Base-by-base conservation (phyloP, 2,113 vertebrate species). In the Ciconia stormi region DNA sequence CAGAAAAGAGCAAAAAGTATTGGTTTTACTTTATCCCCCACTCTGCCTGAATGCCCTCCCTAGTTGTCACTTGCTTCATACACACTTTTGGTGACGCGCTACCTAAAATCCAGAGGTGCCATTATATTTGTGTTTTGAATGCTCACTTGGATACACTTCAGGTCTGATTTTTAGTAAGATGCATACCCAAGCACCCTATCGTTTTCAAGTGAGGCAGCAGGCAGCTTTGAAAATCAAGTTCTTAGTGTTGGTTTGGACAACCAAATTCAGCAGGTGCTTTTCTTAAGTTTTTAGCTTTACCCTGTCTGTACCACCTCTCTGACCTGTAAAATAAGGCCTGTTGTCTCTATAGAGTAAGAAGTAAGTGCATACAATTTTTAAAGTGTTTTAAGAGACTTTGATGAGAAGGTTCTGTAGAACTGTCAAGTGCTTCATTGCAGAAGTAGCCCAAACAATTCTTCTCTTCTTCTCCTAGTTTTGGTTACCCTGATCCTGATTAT, bases 401-500 rank as follows among this genome's bases (percentile, higher is more conserved):
- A 58, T 50, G 29, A 47, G 40, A 69, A 77, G 21, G 10, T 67
- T 77, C 13, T 63, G 9, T 76, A 52, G 49, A 82, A 50, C 47
- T 93, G 56, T 10, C 11, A 69, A 36, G 22, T 65, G 34, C 27
- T 93, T 89, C 30, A 9, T 36, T 87, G 38, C 67, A 47, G 50
- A 93, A 89, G 61, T 50, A 77, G 8, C n/a, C 67, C 44, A 32
- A 95, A 84, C 17, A 72, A 71, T 63, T 89, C 2, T 95, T 88
- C 84, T 91, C 36, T 93, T 84, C 82, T 80, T 76, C n/a, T 97
- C 34, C n/a, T 93, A 98, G 98, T 0, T 98, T 83, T 86, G 98
- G 98, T 49, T 98, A 98, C 56, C 98, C 98, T 12, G 98, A 98
- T 97, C 55, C 96, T 72, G 0, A 32, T 61, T 98, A 98, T 61